phyloP scores from a whole-genome alignment of 2,888 invertebrate genomes.

The Tigriopus californicus region DNA sequence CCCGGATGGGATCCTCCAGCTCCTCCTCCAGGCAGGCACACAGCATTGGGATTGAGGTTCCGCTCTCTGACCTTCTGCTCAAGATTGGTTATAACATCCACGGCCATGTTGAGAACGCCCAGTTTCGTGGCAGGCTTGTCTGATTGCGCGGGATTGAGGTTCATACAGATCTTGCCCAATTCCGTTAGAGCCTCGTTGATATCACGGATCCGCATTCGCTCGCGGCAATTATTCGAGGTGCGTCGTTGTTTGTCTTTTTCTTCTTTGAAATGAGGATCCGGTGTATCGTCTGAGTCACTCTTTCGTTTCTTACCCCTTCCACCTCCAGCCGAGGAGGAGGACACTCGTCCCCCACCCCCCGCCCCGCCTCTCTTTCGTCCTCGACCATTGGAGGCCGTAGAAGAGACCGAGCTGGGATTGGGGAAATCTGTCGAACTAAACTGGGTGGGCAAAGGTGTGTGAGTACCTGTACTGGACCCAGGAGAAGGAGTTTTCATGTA shows the following conservation, averaged over 20 bases:
- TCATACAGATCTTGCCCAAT: conserved; percentile 92
- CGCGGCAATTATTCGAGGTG: conserved; percentile 95
- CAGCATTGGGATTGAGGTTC: conserved; percentile 61
- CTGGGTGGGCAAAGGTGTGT: no score
- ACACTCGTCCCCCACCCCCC: no score
- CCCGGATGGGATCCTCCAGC: neutral
- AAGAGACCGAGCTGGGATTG: no score
- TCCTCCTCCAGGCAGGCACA: neutral
- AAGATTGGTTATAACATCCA: conserved; percentile 89
- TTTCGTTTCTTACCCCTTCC: no score
- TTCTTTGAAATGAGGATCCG: neutral
- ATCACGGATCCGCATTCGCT: conserved; percentile 94
- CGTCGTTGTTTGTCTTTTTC: conserved; percentile 75
- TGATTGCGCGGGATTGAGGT: conserved; percentile 58
- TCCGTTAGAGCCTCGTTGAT: conserved; percentile 98
- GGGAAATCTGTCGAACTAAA: no score
- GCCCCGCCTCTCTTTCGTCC: no score
- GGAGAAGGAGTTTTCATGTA: no score
- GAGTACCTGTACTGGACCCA: no score
- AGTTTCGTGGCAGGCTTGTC: conserved; percentile 97
- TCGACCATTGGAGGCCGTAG: no score
- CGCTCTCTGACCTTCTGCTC: conserved; percentile 95
- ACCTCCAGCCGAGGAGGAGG: no score
- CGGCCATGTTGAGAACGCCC: conserved; percentile 94
- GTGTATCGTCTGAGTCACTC: no score